Evolutionary conservation across 2,797 vertebrate species (phyloP).

Genomic region (Lagodon rhomboides): DNA sequence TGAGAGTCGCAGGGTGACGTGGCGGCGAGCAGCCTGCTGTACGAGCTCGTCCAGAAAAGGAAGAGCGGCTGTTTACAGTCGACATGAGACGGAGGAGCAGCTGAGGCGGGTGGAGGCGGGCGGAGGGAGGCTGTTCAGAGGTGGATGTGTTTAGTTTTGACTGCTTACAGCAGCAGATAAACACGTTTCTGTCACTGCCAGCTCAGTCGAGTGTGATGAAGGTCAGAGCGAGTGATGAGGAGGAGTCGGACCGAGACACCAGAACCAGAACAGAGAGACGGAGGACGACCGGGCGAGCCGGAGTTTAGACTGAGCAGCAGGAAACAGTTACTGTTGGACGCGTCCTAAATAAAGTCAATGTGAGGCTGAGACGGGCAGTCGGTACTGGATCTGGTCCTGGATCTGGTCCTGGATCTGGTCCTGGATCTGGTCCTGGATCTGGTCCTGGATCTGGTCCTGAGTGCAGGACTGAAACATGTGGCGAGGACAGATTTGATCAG

Average conservation of each 20-base stretch:
- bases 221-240: neutral
- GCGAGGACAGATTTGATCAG: no score
- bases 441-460: no score
- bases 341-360: neutral
- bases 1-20: neutral
- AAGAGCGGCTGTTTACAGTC: neutral
- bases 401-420: no score
- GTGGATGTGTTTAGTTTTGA: neutral
- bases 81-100: neutral
- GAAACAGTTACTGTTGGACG: constrained; percentile 8
- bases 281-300: neutral
- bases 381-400: no score
- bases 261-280: neutral
- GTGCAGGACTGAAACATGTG: no score
- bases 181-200: neutral
- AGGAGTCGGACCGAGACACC: neutral
- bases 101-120: neutral
- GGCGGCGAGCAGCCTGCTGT: neutral
- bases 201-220: no score
- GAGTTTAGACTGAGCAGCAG: constrained; percentile 7
- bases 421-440: no score
- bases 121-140: neutral
- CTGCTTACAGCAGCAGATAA: neutral
- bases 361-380: neutral
- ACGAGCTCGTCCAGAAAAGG: neutral